These are phyloP conservation scores for Hemistola chrysoprasaria DNA, from an alignment of 2,888 invertebrate genomes.

Conservation along the genomic window DNA sequence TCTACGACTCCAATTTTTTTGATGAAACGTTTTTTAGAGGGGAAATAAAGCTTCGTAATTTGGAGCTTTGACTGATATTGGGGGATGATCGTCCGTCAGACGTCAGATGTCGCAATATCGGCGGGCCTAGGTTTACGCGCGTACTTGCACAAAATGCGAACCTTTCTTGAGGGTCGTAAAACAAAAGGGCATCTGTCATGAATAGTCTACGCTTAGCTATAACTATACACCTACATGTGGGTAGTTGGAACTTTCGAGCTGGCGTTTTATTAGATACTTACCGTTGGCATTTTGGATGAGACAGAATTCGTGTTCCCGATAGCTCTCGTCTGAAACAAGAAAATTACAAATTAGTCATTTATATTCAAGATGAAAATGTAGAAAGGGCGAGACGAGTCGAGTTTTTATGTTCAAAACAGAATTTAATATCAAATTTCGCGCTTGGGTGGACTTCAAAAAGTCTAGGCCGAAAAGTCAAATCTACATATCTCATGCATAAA, in stretches of 20 bases:
- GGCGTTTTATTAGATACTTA: slow-evolving; percentile 29
- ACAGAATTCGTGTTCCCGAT: slow-evolving; percentile 19
- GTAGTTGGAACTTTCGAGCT: slow-evolving; percentile 15
- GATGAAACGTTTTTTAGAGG: slow-evolving; percentile 59
- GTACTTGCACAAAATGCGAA: slow-evolving; percentile 51
- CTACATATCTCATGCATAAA: no score
- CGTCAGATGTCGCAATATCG: slow-evolving; percentile 75
- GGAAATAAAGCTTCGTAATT: slow-evolving; percentile 62
- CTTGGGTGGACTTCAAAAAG: neutral
- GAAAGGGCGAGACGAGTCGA: neutral
- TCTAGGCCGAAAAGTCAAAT: neutral
- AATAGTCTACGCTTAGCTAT: slow-evolving; percentile 40
- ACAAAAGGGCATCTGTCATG: slow-evolving; percentile 58
- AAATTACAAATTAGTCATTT: slow-evolving; percentile 10
- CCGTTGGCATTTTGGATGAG: slow-evolving; percentile 35
- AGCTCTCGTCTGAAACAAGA: slow-evolving; percentile 38
- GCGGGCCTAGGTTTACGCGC: slow-evolving; percentile 67
- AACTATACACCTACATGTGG: slow-evolving; percentile 15
- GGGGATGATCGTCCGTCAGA: slow-evolving; percentile 67
- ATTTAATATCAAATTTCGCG: slow-evolving; percentile 2
- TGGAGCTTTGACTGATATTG: slow-evolving; percentile 67
- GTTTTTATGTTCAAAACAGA: slow-evolving; percentile 1
- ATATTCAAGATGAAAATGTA: slow-evolving; percentile 1
- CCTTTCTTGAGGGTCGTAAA: slow-evolving; percentile 61
- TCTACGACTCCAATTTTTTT: slow-evolving; percentile 60